Evolutionary conservation across 2,113 vertebrate genomes (phyloP).

Genomic region (Dascyllus trimaculatus): DNA sequence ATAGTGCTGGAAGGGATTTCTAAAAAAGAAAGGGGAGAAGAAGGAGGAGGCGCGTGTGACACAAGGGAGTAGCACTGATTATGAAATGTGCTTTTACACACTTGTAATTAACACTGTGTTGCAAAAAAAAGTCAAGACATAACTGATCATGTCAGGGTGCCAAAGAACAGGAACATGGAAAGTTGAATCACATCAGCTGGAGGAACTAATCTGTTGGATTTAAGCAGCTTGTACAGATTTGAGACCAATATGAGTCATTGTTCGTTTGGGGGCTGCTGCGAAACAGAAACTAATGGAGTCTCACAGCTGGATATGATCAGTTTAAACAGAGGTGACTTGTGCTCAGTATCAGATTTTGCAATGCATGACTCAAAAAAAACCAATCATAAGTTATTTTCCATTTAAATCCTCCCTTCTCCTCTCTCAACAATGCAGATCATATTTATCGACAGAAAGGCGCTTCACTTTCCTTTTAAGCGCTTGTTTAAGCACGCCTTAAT

Average conservation of each 20-base stretch:
- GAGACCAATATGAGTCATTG: constrained; percentile 9
- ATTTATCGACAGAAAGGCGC: constrained; percentile 51
- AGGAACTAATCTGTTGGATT: constrained; percentile 30
- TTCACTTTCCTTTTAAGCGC: constrained; percentile 41
- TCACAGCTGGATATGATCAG: neutral
- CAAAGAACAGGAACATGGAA: neutral
- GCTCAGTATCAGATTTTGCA: constrained; percentile 20
- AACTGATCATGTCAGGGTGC: neutral
- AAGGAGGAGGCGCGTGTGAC: constrained; percentile 4
- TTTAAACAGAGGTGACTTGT: constrained; percentile 47
- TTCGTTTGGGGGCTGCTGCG: constrained; percentile 5
- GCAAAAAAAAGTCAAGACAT: constrained; percentile 2
- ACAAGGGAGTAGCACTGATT: constrained; percentile 4
- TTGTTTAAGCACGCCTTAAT: constrained; percentile 51
- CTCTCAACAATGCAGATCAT: constrained; percentile 36
- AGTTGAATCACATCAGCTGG: constrained; percentile 13
- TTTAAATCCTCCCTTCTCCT: neutral
- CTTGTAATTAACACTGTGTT: constrained; percentile 5
- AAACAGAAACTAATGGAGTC: constrained; percentile 30
- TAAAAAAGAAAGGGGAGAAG: neutral
- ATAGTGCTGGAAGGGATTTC: constrained; percentile 28
- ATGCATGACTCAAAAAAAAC: constrained; percentile 23
- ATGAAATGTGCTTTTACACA: constrained; percentile 47
- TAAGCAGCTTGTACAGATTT: constrained; percentile 31
- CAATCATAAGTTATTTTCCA: constrained; percentile 11